Conservation (phyloP, 23 tunicate species). For the Ascidia mentula region DNA sequence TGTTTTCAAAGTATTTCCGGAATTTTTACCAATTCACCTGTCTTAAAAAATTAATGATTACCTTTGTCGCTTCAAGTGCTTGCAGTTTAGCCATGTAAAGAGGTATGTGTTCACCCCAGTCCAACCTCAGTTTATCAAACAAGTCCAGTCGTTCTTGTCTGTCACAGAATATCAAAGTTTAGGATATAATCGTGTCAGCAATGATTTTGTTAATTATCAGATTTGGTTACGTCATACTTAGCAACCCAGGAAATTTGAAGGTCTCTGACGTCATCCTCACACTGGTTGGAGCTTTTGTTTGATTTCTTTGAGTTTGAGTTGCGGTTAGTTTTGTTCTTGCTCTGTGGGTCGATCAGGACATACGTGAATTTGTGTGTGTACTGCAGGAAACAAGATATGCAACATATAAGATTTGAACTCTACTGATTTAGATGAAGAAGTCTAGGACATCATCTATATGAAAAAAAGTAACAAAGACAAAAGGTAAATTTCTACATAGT, state of each 20-base stretch:
- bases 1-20: not conserved
- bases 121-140: slow-evolving; percentile 48
- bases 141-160: slow-evolving; percentile 51
- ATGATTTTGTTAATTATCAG: too few species aligned
- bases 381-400: too few species aligned
- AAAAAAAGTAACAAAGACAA: too few species aligned
- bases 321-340: slow-evolving; percentile 32
- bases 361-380: slow-evolving; percentile 33
- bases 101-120: slow-evolving; percentile 86
- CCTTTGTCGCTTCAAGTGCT: slow-evolving; percentile 60
- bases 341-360: slow-evolving; percentile 49
- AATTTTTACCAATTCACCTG: not conserved
- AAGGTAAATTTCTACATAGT: too few species aligned
- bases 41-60: not conserved
- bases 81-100: slow-evolving; percentile 71
- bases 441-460: too few species aligned
- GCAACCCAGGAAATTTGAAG: slow-evolving; percentile 76
- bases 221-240: too few species aligned
- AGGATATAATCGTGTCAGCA: not conserved
- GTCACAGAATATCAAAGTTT: not conserved
- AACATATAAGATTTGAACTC: too few species aligned
- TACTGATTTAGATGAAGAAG: too few species aligned
- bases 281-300: slow-evolving; percentile 19
- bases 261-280: slow-evolving; percentile 73
- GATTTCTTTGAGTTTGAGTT: not conserved